These are phyloP conservation scores for Saxicola maurus DNA, from an alignment of 2,797 vertebrate species.

Conservation along the genomic window DNA sequence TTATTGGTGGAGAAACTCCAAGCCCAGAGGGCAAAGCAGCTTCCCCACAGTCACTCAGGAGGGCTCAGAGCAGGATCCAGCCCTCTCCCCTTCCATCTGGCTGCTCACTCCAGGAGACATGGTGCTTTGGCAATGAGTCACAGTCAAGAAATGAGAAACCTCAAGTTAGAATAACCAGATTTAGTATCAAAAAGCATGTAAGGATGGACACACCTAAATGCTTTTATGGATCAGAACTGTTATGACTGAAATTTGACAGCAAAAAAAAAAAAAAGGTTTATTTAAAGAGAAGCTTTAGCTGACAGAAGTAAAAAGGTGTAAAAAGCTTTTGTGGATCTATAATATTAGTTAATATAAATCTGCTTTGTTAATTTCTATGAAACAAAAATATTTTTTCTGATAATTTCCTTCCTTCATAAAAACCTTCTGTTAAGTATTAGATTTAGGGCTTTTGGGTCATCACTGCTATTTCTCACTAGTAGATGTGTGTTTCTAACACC, in stretches of 20 bases:
- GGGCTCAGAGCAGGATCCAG: background rate
- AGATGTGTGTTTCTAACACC: background rate
- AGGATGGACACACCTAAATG: background rate
- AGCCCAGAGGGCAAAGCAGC: background rate
- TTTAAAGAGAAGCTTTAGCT: background rate
- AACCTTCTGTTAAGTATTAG: background rate
- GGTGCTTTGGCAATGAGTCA: background rate
- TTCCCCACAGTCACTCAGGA: background rate
- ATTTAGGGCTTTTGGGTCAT: background rate
- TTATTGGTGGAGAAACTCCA: background rate
- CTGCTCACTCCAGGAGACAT: background rate
- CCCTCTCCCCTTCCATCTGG: background rate
- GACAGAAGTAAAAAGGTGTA: background rate
- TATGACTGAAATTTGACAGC: background rate
- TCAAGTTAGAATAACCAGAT: background rate
- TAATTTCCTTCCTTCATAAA: background rate
- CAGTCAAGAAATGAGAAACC: background rate
- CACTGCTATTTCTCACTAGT: background rate
- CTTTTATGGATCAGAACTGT: background rate
- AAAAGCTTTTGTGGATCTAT: background rate
- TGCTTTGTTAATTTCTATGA: background rate
- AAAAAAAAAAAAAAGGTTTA: background rate
- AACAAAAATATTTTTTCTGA: background rate
- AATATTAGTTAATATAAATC: background rate
- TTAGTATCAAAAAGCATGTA: background rate